Evolutionary conservation across 2,888 invertebrate genomes (phyloP).

Genomic region (Yponomeuta malinellus): DNA sequence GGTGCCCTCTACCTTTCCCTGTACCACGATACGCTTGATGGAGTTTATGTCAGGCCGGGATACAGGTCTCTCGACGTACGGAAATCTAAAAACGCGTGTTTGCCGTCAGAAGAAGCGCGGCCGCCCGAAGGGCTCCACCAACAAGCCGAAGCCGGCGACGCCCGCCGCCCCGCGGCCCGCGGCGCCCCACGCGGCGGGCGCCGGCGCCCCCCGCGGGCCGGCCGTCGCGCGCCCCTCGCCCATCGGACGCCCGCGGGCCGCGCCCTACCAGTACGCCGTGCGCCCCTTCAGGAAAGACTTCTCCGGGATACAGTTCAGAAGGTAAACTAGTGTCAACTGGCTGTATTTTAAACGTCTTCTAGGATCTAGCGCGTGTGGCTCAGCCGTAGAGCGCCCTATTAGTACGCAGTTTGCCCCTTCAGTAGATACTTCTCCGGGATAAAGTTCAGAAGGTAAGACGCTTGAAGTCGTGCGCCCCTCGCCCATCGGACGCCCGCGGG

Average conservation of each 20-base stretch:
- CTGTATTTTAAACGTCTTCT: background rate
- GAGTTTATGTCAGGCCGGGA: too few relatives aligned
- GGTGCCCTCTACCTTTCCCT: too few relatives aligned
- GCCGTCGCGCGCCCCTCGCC: slow-evolving; percentile 28
- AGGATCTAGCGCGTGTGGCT: too few relatives aligned
- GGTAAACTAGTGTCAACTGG: slow-evolving; percentile 32
- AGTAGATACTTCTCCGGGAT: too few relatives aligned
- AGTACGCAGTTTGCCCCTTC: too few relatives aligned
- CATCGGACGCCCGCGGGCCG: slow-evolving; percentile 41
- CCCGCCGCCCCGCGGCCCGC: slow-evolving; percentile 25
- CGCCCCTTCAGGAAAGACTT: slow-evolving; percentile 69
- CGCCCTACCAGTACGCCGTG: slow-evolving; percentile 64
- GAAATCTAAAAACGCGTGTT: too few relatives aligned
- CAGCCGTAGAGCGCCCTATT: too few relatives aligned
- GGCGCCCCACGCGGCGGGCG: slow-evolving; percentile 17
- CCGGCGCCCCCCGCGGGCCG: slow-evolving; percentile 23
- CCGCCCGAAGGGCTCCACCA: slow-evolving; percentile 70
- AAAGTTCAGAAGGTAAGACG: too few relatives aligned
- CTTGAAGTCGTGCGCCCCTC: too few relatives aligned
- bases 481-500: too few relatives aligned
- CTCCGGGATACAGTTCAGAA: slow-evolving; percentile 69
- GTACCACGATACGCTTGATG: too few relatives aligned
- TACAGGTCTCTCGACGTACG: too few relatives aligned
- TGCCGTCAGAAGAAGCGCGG: slow-evolving; percentile 59
- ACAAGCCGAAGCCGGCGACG: slow-evolving; percentile 57